Conservation (phyloP, 35 echinoderm and acorn worm species). For the Lytechinus variegatus region DNA sequence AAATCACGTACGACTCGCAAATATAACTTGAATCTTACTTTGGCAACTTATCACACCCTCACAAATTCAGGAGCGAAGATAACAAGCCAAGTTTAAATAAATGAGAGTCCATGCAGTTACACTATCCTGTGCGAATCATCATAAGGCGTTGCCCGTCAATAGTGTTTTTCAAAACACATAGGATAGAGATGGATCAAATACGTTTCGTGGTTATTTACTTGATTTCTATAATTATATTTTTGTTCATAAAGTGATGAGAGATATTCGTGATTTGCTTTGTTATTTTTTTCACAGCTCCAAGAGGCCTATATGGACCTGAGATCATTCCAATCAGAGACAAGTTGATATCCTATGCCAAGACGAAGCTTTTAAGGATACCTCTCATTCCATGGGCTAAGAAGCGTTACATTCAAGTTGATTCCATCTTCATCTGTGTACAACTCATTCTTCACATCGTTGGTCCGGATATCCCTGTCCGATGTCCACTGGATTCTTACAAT, state of each 20-base stretch:
- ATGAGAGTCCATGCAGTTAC: too few relatives aligned
- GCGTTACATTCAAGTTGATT: slow-evolving; percentile 23
- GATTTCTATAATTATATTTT: background rate
- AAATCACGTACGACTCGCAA: too few relatives aligned
- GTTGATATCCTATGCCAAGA: slow-evolving; percentile 35
- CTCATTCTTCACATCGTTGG: slow-evolving; percentile 37
- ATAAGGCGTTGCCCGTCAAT: too few relatives aligned
- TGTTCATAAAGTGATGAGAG: background rate
- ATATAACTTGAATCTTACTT: too few relatives aligned
- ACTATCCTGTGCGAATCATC: too few relatives aligned
- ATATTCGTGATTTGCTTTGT: background rate
- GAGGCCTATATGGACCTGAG: slow-evolving; percentile 41
- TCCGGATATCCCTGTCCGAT: slow-evolving; percentile 29
- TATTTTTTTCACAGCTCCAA: background rate
- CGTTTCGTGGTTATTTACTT: too few relatives aligned
- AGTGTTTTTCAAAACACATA: too few relatives aligned
- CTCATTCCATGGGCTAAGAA: slow-evolving; percentile 42
- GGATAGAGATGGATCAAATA: too few relatives aligned
- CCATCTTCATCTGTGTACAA: slow-evolving; percentile 41
- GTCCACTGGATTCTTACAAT: slow-evolving; percentile 32
- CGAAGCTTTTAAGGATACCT: slow-evolving; percentile 37
- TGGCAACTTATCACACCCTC: too few relatives aligned
- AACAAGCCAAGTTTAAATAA: too few relatives aligned
- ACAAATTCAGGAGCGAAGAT: too few relatives aligned
- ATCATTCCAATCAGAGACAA: slow-evolving; percentile 4